Conservation (phyloP, 2,888 invertebrate genomes). For the Himalopsyche kuldschensis region DNA sequence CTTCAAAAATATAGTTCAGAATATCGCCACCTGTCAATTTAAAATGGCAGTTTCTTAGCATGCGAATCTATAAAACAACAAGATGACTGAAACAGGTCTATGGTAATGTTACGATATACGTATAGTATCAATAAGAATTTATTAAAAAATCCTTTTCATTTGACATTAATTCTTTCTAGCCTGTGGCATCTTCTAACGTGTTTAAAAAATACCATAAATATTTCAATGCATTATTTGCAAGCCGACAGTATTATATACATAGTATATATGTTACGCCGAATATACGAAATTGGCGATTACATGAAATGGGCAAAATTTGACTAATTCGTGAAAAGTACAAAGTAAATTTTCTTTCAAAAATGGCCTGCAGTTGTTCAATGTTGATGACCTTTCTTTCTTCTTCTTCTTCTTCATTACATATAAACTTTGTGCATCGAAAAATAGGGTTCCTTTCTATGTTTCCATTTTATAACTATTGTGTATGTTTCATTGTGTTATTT, state of each 20-base stretch:
- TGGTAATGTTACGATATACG: not conserved
- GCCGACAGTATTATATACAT: not conserved
- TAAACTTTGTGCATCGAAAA: too few species aligned
- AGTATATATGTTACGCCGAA: too few species aligned
- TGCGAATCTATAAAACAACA: conserved; percentile 27
- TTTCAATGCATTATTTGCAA: not conserved
- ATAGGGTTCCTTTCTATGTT: too few species aligned
- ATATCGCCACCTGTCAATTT: not conserved
- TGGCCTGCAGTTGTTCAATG: too few species aligned
- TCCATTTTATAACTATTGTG: too few species aligned
- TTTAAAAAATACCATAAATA: not conserved
- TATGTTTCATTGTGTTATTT: too few species aligned
- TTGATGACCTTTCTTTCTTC: too few species aligned
- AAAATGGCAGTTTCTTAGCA: not conserved
- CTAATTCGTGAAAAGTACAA: too few species aligned
- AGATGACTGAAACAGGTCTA: conserved; percentile 31
- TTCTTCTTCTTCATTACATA: too few species aligned
- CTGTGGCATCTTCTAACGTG: not conserved
- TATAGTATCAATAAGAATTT: not conserved
- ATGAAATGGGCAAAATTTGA: too few species aligned
- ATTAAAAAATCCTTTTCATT: not conserved
- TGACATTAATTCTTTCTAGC: not conserved
- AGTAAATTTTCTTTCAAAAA: too few species aligned
- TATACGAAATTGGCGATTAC: too few species aligned
- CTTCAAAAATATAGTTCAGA: not conserved